These are phyloP conservation scores for Neolamprologus tretocephalus DNA, from an alignment of 2,113 vertebrate genomes.

Conservation along the genomic window DNA sequence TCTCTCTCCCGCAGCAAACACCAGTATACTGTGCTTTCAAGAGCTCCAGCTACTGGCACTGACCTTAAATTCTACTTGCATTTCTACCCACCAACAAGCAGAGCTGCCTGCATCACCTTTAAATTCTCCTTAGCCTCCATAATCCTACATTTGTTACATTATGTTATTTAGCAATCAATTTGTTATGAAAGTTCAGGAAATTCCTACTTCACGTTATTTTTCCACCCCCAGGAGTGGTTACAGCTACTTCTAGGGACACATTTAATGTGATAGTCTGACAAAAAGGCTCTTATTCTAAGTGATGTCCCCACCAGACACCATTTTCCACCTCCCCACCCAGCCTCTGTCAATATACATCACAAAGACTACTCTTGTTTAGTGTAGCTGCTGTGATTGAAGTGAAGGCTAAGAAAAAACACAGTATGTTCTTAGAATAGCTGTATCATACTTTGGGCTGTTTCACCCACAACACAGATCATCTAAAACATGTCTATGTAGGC, in stretches of 20 bases:
- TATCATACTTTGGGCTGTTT: neutral
- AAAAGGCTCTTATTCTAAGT: constrained; percentile 24
- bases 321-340: neutral
- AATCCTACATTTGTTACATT: neutral
- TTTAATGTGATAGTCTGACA: neutral
- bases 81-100: neutral
- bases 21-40: neutral
- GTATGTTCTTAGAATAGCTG: neutral
- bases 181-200: neutral
- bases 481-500: neutral
- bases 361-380: constrained; percentile 42
- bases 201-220: neutral
- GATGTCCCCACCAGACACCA: constrained; percentile 57
- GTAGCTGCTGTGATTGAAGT: neutral
- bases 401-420: neutral
- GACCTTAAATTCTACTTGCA: neutral
- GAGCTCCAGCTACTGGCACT: neutral
- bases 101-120: neutral
- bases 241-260: neutral
- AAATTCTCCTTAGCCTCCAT: neutral
- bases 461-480: neutral
- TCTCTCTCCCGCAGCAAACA: neutral
- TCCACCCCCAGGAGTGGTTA: neutral
- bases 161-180: neutral
- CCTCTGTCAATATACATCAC: constrained; percentile 37